These are phyloP conservation scores for Labrus mixtus DNA, from an alignment of 2,113 vertebrate species.

Conservation along the genomic window DNA sequence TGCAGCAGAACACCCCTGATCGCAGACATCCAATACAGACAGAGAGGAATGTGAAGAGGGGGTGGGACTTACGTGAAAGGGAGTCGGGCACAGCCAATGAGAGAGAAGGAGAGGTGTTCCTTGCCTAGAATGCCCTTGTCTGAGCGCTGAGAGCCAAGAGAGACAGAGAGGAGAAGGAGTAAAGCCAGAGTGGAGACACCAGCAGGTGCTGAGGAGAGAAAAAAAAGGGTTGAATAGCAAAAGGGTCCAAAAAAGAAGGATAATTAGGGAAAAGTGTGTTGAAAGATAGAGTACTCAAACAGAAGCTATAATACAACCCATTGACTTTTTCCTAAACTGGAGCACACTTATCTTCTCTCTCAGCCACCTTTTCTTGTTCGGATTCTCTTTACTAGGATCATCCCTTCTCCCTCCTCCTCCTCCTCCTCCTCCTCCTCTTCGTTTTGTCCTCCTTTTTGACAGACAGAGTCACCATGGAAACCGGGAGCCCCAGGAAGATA, in stretches of 20 bases:
- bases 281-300: constrained; percentile 17
- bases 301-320: constrained; percentile 10
- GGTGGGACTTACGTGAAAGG: constrained; percentile 62
- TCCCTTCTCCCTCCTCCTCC: constrained; percentile 20
- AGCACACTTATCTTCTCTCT: constrained; percentile 29
- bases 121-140: constrained; percentile 72
- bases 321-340: constrained; percentile 30
- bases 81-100: constrained; percentile 61
- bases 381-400: constrained; percentile 44
- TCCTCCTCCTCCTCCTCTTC: constrained; percentile 30
- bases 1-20: constrained; percentile 69
- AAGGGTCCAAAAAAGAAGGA: constrained; percentile 3
- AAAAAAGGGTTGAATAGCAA: neutral
- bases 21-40: constrained; percentile 62
- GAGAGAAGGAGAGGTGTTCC: constrained; percentile 70
- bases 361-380: constrained; percentile 29
- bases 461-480: constrained; percentile 85
- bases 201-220: constrained; percentile 60
- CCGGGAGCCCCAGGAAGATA: constrained; percentile 90
- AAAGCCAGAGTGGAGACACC: constrained; percentile 41
- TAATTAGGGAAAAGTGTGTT: constrained; percentile 38
- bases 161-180: constrained; percentile 57
- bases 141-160: constrained; percentile 58
- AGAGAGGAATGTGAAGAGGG: constrained; percentile 47
- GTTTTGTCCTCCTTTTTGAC: constrained; percentile 42